Evolutionary conservation across 2,888 invertebrate species (phyloP).

Genomic region (Sarcophaga carnaria): DNA sequence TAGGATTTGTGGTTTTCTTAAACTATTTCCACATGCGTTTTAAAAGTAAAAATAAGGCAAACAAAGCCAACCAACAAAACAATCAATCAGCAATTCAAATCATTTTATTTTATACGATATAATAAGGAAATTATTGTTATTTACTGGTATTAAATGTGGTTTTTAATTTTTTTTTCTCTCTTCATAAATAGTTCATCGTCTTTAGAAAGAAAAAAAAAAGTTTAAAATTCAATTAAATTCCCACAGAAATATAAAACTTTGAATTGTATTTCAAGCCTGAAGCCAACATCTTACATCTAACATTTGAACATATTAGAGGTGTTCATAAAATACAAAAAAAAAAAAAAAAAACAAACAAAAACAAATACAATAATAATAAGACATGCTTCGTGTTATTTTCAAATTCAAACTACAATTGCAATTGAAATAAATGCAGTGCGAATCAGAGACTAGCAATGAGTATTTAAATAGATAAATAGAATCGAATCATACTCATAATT

Average conservation of each 20-base stretch:
- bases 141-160: constrained; percentile 21
- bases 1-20: background rate
- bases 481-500: too few species aligned
- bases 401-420: too few species aligned
- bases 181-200: constrained; percentile 25
- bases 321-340: background rate
- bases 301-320: constrained; percentile 1
- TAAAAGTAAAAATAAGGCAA: background rate
- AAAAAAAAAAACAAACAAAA: background rate
- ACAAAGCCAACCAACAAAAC: background rate
- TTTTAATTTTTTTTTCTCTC: constrained; percentile 18
- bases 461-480: too few species aligned
- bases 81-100: background rate
- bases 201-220: constrained; percentile 20
- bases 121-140: constrained; percentile 45
- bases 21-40: background rate
- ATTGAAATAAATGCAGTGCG: too few species aligned
- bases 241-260: constrained; percentile 50
- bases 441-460: too few species aligned
- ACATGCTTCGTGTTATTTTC: too few species aligned
- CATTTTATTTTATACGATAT: background rate
- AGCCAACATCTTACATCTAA: background rate
- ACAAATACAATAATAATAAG: too few species aligned
- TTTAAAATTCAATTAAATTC: constrained; percentile 39
- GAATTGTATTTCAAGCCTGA: constrained; percentile 32